phyloP scores from a whole-genome alignment of 2,113 vertebrate species.

The Rutilus rutilus region DNA sequence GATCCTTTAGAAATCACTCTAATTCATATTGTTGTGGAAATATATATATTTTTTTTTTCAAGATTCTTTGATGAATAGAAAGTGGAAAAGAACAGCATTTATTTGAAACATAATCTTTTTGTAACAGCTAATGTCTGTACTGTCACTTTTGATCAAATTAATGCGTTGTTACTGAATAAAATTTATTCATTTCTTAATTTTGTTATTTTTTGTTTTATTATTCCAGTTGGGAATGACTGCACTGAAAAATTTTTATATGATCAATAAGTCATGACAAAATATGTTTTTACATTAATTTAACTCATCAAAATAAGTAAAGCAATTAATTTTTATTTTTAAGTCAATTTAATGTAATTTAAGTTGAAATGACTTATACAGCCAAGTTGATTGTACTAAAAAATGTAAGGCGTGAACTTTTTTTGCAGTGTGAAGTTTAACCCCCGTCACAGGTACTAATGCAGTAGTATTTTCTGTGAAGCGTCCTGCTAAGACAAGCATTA shows the following conservation, averaged over 20 bases:
- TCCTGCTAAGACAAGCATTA: slow-evolving; percentile 52
- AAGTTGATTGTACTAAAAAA: no score
- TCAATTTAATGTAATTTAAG: no score
- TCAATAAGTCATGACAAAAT: no score
- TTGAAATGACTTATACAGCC: no score
- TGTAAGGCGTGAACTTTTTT: no score
- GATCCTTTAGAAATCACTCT: neutral
- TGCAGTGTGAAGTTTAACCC: neutral
- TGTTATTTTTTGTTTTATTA: neutral
- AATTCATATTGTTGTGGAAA: neutral
- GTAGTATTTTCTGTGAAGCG: slow-evolving; percentile 33
- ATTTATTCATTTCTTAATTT: neutral
- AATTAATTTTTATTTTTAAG: no score
- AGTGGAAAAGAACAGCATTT: neutral
- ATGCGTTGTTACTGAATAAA: neutral
- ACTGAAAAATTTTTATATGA: no score
- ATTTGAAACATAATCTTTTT: neutral
- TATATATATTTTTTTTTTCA: neutral
- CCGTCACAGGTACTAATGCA: neutral
- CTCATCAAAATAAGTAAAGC: no score
- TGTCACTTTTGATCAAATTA: neutral
- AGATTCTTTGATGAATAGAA: neutral
- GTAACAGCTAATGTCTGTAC: neutral
- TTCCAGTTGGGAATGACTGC: neutral
- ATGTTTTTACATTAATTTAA: no score